Percentiles rank a stretch among this genome's conserved stretches.
Conservation (phyloP, 1,140 invertebrate species). For the Drosophila pectinifera region DNA sequence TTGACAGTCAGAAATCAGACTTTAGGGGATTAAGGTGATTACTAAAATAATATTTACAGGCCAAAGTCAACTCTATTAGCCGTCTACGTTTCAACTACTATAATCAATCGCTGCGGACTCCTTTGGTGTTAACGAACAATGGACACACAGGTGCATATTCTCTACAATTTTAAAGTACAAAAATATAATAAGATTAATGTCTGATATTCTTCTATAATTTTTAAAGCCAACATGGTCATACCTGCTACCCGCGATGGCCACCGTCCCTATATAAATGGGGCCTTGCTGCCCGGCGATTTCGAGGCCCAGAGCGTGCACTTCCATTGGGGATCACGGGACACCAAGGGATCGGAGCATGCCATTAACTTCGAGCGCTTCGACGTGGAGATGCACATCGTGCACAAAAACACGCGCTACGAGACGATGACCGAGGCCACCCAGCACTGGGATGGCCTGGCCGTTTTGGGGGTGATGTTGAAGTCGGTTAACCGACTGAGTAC, state of each 20-base stretch:
- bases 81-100: conserved; percentile 58
- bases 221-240: conserved; percentile 56
- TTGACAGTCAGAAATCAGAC: not conserved
- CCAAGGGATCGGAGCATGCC: conserved; percentile 66
- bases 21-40: fast-evolving
- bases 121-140: conserved; percentile 56
- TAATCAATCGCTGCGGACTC: conserved; percentile 40
- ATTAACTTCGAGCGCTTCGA: conserved; percentile 61
- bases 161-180: too few species aligned
- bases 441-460: conserved; percentile 61
- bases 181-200: too few species aligned
- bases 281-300: conserved; percentile 86
- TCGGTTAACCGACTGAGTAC: not conserved
- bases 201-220: too few species aligned
- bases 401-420: conserved; percentile 60
- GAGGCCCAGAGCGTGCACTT: conserved; percentile 89
- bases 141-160: conserved; percentile 60
- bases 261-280: conserved; percentile 88
- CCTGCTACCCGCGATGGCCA: conserved; percentile 34
- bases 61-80: conserved; percentile 9
- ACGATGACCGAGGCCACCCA: conserved; percentile 46
- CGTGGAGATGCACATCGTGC: conserved; percentile 78
- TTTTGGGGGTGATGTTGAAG: conserved; percentile 63
- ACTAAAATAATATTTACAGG: conserved; percentile 7
- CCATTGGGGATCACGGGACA: conserved; percentile 86